Conservation (phyloP, 2,797 vertebrate species). For the Pteronotus mesoamericanus region DNA sequence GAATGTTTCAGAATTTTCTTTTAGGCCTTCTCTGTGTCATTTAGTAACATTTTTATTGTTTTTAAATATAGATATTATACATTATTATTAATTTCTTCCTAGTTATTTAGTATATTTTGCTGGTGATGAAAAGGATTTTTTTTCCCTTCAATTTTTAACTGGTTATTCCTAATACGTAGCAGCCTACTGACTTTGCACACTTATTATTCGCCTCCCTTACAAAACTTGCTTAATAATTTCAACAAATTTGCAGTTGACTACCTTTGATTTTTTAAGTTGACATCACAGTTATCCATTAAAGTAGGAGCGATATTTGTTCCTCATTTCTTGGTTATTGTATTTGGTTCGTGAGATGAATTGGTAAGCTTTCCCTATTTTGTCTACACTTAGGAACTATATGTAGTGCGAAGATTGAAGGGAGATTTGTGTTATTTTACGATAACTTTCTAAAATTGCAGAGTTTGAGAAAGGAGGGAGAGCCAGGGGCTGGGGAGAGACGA, state of each 20-base stretch:
- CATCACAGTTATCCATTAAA: background rate
- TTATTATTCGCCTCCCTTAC: background rate
- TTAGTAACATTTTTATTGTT: background rate
- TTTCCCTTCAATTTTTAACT: background rate
- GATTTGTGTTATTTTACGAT: background rate
- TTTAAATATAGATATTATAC: background rate
- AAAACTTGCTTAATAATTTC: background rate
- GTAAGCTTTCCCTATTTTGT: background rate
- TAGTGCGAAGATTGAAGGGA: background rate
- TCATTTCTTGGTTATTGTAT: background rate
- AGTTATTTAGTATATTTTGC: background rate
- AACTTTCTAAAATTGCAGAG: background rate
- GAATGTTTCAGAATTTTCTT: background rate
- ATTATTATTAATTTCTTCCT: background rate
- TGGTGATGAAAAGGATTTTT: background rate
- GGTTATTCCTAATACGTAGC: background rate
- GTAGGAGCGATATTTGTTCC: background rate
- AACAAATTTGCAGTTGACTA: background rate
- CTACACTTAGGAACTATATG: background rate
- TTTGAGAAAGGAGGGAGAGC: background rate
- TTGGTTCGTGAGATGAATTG: background rate
- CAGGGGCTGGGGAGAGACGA: background rate
- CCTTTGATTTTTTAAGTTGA: background rate
- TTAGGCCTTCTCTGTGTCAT: background rate
- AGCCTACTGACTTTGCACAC: background rate